Evolutionary conservation across 92 coral and sea anemone genomes (phyloP).

Genomic region (Ricordea florida): DNA sequence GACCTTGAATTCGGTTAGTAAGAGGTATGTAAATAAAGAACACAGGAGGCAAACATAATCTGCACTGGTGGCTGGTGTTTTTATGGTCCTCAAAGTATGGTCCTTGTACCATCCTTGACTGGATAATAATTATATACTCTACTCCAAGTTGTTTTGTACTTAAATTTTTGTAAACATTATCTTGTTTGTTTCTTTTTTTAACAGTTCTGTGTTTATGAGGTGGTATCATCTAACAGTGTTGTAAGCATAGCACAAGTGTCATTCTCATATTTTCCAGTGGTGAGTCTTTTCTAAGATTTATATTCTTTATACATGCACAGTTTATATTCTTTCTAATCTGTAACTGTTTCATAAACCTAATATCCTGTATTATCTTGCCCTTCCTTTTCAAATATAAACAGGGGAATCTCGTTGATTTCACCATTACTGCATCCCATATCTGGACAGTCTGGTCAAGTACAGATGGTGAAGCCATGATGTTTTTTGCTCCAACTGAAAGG

Average conservation of each 20-base stretch:
- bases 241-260: conserved; percentile 62
- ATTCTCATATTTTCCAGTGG: conserved; percentile 73
- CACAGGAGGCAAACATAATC: too few relatives aligned
- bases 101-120: too few relatives aligned
- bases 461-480: conserved; percentile 77
- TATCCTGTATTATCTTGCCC: background rate
- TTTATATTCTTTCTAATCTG: too few relatives aligned
- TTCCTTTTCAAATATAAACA: background rate
- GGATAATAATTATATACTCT: too few relatives aligned
- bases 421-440: conserved; percentile 67
- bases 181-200: background rate
- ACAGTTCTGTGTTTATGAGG: conserved; percentile 93
- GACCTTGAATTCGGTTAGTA: too few relatives aligned
- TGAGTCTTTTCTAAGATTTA: too few relatives aligned
- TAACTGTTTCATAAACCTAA: too few relatives aligned
- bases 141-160: background rate
- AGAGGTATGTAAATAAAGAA: too few relatives aligned
- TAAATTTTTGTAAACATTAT: background rate
- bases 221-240: conserved; percentile 44
- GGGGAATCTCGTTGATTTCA: conserved; percentile 91
- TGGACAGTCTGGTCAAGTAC: conserved; percentile 91
- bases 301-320: too few relatives aligned
- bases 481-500: conserved; percentile 77
- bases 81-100: too few relatives aligned
- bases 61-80: too few relatives aligned